A percentile compares a stretch with the other conserved stretches of the same genome.
These are phyloP conservation scores for Muraenolepis orangiensis DNA, from an alignment of 2,797 vertebrate species.

Conservation along the genomic window DNA sequence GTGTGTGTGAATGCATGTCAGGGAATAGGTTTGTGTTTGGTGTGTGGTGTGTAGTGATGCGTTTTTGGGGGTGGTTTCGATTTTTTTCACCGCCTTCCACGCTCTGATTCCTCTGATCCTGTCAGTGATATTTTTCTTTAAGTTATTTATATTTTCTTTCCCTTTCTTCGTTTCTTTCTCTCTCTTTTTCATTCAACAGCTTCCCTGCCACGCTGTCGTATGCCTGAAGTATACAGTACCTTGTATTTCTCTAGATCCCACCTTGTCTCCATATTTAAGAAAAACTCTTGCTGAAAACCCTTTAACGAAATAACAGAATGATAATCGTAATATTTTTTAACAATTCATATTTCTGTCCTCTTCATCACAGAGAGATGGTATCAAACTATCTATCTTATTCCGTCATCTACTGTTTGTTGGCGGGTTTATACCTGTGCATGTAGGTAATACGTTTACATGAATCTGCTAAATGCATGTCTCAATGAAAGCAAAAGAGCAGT, in stretches of 20 bases:
- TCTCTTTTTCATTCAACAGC: neutral
- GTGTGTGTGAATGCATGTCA: neutral
- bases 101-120: constrained; percentile 29
- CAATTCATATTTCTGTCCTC: neutral
- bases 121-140: constrained; percentile 24
- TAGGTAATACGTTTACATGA: neutral
- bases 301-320: neutral
- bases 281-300: no score
- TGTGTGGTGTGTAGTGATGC: neutral
- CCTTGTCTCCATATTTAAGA: no score
- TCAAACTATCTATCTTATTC: neutral
- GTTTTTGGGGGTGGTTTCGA: neutral
- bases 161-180: neutral
- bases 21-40: constrained; percentile 1
- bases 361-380: no score
- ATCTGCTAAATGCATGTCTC: neutral
- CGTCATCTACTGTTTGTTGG: neutral
- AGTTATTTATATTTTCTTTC: neutral
- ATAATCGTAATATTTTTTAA: neutral
- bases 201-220: constrained; percentile 19
- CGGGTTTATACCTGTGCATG: neutral
- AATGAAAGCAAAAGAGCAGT: neutral
- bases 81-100: neutral
- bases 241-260: no score
- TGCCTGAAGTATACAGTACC: neutral